These are phyloP conservation scores for Podilymbus podiceps DNA, from an alignment of 2,113 vertebrate genomes.

Conservation along the genomic window DNA sequence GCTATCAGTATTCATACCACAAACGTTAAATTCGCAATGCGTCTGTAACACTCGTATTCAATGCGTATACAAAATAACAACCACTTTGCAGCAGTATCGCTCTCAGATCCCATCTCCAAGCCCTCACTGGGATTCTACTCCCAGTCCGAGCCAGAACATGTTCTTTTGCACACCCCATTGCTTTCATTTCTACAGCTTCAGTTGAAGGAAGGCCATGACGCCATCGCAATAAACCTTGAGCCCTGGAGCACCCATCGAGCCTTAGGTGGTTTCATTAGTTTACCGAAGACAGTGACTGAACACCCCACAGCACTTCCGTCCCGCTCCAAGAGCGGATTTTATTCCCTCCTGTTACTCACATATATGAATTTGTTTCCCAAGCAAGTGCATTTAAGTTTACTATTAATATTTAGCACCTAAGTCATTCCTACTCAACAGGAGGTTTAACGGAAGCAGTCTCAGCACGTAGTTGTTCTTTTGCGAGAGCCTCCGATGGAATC, in stretches of 20 bases:
- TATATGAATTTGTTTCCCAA: constrained; percentile 18
- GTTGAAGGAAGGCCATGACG: neutral
- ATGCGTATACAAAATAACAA: neutral
- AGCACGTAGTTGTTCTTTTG: neutral
- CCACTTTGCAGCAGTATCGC: neutral
- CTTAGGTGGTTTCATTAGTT: neutral
- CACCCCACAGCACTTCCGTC: neutral
- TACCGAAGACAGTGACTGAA: neutral
- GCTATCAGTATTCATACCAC: constrained; percentile 20
- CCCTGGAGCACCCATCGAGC: neutral
- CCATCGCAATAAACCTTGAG: neutral
- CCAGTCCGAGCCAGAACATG: neutral
- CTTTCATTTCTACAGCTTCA: neutral
- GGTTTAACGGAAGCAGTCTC: neutral
- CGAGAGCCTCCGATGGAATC: neutral
- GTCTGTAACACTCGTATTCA: neutral
- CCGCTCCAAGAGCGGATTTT: neutral
- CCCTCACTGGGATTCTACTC: constrained; percentile 36
- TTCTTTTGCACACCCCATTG: constrained; percentile 11
- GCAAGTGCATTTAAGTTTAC: neutral
- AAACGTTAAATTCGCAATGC: constrained; percentile 16
- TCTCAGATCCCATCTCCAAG: neutral
- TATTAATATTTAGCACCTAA: neutral
- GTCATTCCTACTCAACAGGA: neutral
- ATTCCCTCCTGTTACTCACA: constrained; percentile 25